phyloP scores from a whole-genome alignment of 2,888 invertebrate genomes.

The Axea sp. region DNA sequence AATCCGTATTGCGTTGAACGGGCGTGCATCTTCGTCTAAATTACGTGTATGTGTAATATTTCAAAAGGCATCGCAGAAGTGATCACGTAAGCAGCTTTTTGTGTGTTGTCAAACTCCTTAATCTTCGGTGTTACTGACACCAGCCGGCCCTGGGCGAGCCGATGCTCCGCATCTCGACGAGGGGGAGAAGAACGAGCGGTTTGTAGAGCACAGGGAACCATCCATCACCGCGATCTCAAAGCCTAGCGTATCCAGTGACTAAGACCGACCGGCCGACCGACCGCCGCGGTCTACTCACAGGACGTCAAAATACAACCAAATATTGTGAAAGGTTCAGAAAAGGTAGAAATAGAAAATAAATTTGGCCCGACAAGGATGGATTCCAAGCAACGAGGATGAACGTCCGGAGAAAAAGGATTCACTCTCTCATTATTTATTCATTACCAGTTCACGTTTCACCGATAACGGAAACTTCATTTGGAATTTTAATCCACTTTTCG shows the following conservation, averaged over 20 bases:
- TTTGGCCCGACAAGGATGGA: conserved; percentile 67
- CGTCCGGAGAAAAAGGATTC: conserved; percentile 45
- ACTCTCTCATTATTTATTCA: conserved; percentile 58
- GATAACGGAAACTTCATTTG: conserved; percentile 51
- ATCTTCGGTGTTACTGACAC: conserved; percentile 63
- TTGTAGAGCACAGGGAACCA: conserved; percentile 70
- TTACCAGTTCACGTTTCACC: conserved; percentile 55
- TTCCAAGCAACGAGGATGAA: conserved; percentile 47
- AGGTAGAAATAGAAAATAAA: conserved; percentile 78
- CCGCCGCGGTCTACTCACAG: conserved; percentile 66
- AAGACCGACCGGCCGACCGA: conserved; percentile 65
- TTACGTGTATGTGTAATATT: conserved; percentile 50
- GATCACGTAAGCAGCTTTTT: conserved; percentile 60
- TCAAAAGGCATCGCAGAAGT: conserved; percentile 45
- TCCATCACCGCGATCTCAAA: conserved; percentile 77
- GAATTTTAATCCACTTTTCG: conserved; percentile 54
- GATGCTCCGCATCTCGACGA: conserved; percentile 58
- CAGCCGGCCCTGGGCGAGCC: conserved; percentile 63
- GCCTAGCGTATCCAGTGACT: conserved; percentile 74
- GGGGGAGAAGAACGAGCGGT: conserved; percentile 60
- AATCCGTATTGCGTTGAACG: conserved; percentile 1
- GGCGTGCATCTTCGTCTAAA: conserved; percentile 30
- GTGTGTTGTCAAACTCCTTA: conserved; percentile 61
- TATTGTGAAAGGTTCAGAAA: conserved; percentile 80
- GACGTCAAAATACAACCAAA: conserved; percentile 76